These are phyloP conservation scores for Carduelis carduelis DNA, from an alignment of 2,797 vertebrate species.

Conservation along the genomic window DNA sequence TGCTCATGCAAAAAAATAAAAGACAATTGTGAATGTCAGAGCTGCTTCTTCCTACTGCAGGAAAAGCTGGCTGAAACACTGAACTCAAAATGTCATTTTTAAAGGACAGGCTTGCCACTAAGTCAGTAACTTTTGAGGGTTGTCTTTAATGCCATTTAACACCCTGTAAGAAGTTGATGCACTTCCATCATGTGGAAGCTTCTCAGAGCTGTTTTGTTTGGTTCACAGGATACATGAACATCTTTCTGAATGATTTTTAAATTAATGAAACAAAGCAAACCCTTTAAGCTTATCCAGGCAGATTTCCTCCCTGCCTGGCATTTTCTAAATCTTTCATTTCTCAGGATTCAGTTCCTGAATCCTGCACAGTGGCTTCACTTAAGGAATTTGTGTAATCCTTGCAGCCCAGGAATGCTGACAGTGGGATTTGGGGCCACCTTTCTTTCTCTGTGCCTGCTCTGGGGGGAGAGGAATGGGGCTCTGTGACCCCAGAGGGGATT, in stretches of 20 bases:
- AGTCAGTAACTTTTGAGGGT: background rate
- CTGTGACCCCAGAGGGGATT: background rate
- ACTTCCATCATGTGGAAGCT: background rate
- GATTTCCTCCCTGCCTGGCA: background rate
- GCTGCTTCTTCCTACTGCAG: background rate
- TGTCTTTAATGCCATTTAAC: background rate
- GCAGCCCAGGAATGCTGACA: background rate
- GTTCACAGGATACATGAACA: rapidly evolving
- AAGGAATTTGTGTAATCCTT: background rate
- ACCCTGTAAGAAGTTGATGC: background rate
- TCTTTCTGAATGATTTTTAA: background rate
- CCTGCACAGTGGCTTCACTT: background rate
- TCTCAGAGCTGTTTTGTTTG: background rate
- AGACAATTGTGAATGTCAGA: background rate
- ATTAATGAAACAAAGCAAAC: background rate
- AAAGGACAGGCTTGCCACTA: background rate
- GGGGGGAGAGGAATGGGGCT: background rate
- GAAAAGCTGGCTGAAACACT: background rate
- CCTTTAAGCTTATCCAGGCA: background rate
- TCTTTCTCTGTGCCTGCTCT: background rate
- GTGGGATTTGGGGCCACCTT: background rate
- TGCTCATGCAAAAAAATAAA: background rate
- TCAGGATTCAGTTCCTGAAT: background rate
- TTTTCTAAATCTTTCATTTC: background rate
- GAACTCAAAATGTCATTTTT: background rate